phyloP scores from a whole-genome alignment of 2,888 invertebrate genomes.

The Cybosia mesomella region DNA sequence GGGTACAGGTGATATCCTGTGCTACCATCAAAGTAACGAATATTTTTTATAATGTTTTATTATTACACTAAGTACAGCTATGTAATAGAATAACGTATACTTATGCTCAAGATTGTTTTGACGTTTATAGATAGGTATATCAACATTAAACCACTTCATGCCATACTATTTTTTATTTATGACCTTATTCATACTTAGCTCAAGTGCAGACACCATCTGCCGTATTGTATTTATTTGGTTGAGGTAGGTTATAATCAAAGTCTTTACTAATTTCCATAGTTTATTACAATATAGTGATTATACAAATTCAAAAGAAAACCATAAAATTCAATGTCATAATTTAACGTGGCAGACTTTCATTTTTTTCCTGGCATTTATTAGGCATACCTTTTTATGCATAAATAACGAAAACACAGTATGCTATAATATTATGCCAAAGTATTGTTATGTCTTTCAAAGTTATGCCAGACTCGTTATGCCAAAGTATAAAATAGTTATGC shows the following conservation, averaged over 20 bases:
- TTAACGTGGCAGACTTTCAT: neutral
- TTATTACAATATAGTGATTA: constrained; percentile 4
- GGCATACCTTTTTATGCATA: too few species aligned
- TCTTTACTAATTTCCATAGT: neutral
- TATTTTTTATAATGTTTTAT: neutral
- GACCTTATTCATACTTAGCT: neutral
- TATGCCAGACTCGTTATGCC: too few species aligned
- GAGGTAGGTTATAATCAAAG: neutral
- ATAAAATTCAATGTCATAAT: too few species aligned
- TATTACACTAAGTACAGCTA: neutral
- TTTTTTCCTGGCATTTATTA: too few species aligned
- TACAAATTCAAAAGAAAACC: neutral
- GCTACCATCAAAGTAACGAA: neutral
- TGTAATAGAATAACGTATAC: neutral
- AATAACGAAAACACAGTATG: too few species aligned
- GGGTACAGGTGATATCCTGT: too few species aligned
- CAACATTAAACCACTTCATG: neutral
- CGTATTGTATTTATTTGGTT: neutral
- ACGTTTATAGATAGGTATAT: neutral
- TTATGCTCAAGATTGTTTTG: neutral
- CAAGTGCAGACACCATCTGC: neutral
- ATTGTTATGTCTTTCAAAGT: too few species aligned
- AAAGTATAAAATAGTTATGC: too few species aligned
- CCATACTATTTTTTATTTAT: neutral
- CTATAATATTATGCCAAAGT: too few species aligned